Conservation (phyloP, 2,113 vertebrate genomes). For the Heterochromis multidens region DNA sequence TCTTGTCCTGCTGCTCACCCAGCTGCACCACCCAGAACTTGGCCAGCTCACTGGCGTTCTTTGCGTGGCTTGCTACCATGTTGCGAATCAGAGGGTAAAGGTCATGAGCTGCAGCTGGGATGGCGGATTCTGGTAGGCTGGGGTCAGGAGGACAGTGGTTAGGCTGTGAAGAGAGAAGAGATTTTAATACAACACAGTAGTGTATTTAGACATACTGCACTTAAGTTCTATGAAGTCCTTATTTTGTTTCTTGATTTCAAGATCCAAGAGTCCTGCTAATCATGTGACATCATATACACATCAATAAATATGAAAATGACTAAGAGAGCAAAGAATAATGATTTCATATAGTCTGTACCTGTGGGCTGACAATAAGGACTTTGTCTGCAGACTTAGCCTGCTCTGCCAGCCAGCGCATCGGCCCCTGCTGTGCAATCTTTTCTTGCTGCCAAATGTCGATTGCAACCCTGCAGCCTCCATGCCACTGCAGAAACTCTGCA, state of each 20-base stretch:
- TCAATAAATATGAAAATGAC: not conserved
- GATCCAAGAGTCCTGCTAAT: not conserved
- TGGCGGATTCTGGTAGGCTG: not conserved
- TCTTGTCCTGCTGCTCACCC: slow-evolving; percentile 7
- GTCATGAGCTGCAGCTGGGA: slow-evolving; percentile 70
- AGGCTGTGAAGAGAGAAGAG: not conserved
- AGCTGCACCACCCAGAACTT: slow-evolving; percentile 80
- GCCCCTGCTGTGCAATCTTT: slow-evolving; percentile 77
- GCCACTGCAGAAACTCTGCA: slow-evolving; percentile 75
- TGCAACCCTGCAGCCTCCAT: slow-evolving; percentile 69
- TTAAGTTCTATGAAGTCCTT: not conserved
- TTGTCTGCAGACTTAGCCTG: slow-evolving; percentile 67
- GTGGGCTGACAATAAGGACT: slow-evolving; percentile 75
- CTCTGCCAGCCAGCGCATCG: slow-evolving; percentile 77
- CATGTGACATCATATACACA: not conserved
- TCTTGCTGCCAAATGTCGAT: slow-evolving; percentile 81
- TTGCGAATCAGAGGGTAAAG: slow-evolving; percentile 79
- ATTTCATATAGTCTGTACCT: not conserved
- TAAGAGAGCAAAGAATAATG: not conserved
- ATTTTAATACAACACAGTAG: not conserved
- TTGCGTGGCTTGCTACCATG: slow-evolving; percentile 74
- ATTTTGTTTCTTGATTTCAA: not conserved
- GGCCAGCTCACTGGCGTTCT: slow-evolving; percentile 39
- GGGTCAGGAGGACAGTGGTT: not conserved
- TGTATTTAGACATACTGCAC: not conserved